Evolutionary conservation across 1,140 invertebrate species (phyloP).

Genomic region (Lasioglossum baleicum): DNA sequence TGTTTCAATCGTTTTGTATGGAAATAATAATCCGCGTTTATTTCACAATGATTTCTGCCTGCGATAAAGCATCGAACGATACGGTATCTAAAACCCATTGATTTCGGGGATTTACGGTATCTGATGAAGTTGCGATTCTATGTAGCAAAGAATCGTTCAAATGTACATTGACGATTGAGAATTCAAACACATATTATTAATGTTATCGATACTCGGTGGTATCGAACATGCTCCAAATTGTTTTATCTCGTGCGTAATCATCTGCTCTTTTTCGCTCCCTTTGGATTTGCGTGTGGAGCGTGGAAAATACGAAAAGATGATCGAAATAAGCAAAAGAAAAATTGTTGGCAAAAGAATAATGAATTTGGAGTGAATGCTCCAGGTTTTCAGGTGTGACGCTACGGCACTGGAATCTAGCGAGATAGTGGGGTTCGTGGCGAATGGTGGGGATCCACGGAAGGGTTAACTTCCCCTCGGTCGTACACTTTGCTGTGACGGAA

Average conservation of each 20-base stretch:
- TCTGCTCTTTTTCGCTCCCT: too few species aligned
- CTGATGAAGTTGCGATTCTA: neutral
- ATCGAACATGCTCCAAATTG: neutral
- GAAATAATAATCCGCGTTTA: too few species aligned
- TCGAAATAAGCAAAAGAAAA: too few species aligned
- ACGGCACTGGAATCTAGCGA: constrained; percentile 9
- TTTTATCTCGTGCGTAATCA: neutral
- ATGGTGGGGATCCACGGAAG: constrained; percentile 16
- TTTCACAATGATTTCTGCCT: neutral
- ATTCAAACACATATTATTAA: neutral
- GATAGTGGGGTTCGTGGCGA: constrained; percentile 13
- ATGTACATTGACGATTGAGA: neutral
- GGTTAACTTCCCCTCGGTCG: constrained; percentile 34
- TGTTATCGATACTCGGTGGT: neutral
- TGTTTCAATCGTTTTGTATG: too few species aligned
- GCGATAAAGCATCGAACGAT: neutral
- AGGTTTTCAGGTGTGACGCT: too few species aligned
- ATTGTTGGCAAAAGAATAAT: too few species aligned
- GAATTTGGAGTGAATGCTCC: neutral
- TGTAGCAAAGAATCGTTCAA: neutral
- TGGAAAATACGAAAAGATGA: too few species aligned
- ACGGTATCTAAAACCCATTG: neutral
- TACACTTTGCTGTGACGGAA: constrained; percentile 11
- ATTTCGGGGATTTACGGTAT: neutral
- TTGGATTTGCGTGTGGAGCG: too few species aligned